A percentile compares a stretch with the other conserved stretches of the same genome.
phyloP scores from a whole-genome alignment of 2,797 vertebrate species.

The Iguana delicatissima region DNA sequence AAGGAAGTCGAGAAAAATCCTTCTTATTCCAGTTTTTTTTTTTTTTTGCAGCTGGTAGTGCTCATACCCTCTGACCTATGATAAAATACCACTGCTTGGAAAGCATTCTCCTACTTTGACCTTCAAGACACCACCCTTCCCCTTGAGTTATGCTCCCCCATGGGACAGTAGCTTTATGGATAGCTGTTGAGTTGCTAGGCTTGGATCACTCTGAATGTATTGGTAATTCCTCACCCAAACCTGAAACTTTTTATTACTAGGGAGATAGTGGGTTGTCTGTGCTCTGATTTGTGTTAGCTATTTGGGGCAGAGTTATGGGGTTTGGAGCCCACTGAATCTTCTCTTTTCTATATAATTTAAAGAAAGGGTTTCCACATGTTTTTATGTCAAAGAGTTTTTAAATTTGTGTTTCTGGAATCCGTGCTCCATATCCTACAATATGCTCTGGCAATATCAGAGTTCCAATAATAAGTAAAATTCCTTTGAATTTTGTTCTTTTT shows the following conservation, averaged over 20 bases:
- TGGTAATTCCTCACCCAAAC: not conserved
- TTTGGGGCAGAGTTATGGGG: not conserved
- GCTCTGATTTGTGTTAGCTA: not conserved
- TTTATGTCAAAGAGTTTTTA: not conserved
- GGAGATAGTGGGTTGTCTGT: not conserved
- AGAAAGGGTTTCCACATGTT: not conserved
- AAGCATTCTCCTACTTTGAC: not conserved
- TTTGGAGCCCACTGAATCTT: not conserved
- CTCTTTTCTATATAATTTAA: not conserved
- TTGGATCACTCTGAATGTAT: not conserved
- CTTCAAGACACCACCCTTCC: too few species aligned
- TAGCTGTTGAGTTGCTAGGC: not conserved
- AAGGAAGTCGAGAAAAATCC: not conserved
- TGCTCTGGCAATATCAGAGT: too few species aligned
- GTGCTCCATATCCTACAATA: not conserved
- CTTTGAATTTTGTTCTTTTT: not conserved
- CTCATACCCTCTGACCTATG: not conserved
- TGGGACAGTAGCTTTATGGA: not conserved
- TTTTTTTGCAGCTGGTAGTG: not conserved
- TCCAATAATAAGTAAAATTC: not conserved
- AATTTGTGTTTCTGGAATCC: not conserved
- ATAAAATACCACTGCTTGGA: too few species aligned
- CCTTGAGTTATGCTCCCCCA: not conserved
- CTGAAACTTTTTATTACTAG: not conserved
- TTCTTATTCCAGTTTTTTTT: not conserved